Percentiles rank a stretch among this genome's conserved stretches.
Evolutionary conservation across 2,888 invertebrate genomes (phyloP).

Genomic region (Herminia tarsipennalis): DNA sequence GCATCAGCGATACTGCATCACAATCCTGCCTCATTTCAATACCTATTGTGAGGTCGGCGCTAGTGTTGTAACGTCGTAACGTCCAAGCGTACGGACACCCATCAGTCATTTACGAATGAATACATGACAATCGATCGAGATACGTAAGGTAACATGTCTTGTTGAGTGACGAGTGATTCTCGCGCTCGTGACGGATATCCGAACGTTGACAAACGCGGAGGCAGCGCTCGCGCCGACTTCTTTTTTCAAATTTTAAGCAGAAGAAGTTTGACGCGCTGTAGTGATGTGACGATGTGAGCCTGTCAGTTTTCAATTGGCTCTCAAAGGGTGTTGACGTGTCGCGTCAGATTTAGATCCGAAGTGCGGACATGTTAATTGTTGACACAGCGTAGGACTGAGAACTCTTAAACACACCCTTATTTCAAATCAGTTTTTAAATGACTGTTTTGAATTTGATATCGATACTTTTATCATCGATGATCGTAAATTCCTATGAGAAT

Average conservation of each 20-base stretch:
- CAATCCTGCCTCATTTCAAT: slow-evolving; percentile 73
- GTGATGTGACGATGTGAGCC: slow-evolving; percentile 71
- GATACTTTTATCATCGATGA: slow-evolving; percentile 34
- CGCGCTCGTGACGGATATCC: slow-evolving; percentile 61
- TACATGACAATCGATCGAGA: slow-evolving; percentile 74
- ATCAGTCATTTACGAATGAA: slow-evolving; percentile 77
- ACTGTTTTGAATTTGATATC: slow-evolving; percentile 26
- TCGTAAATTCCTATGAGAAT: slow-evolving; percentile 42
- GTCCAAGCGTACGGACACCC: slow-evolving; percentile 60
- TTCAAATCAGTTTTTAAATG: too few relatives aligned
- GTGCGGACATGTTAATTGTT: slow-evolving; percentile 81
- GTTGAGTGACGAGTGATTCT: slow-evolving; percentile 70
- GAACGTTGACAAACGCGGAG: slow-evolving; percentile 68
- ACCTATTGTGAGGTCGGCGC: slow-evolving; percentile 68
- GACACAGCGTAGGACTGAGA: slow-evolving; percentile 56
- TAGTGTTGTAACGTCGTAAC: slow-evolving; percentile 64
- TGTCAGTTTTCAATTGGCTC: slow-evolving; percentile 77
- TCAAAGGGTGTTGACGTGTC: slow-evolving; percentile 76
- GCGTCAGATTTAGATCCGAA: slow-evolving; percentile 68
- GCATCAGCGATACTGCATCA: slow-evolving; percentile 73
- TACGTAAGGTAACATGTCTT: slow-evolving; percentile 70
- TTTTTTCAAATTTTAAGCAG: slow-evolving; percentile 64
- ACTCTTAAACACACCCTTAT: slow-evolving; percentile 35
- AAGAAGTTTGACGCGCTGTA: slow-evolving; percentile 64
- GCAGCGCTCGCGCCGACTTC: slow-evolving; percentile 43